A percentile compares a stretch with the other conserved stretches of the same genome.
Evolutionary conservation across 2,113 vertebrate genomes (phyloP).

Genomic region (Pipra filicauda): DNA sequence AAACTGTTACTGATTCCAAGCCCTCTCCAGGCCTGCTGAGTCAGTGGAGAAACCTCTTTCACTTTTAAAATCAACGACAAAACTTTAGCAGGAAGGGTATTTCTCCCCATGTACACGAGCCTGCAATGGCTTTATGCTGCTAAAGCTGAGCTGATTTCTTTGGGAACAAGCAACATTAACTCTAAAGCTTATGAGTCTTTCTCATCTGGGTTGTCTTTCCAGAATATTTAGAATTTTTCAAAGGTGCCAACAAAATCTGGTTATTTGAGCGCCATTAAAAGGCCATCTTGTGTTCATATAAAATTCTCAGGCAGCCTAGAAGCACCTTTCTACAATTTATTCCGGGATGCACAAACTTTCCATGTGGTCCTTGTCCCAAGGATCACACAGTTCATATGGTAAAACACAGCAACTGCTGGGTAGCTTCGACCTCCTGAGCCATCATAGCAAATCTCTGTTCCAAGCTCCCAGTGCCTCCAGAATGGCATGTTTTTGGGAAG

Average conservation of each 20-base stretch:
- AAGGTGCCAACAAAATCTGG: not conserved
- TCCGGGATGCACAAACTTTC: not conserved
- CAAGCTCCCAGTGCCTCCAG: not conserved
- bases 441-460: not conserved
- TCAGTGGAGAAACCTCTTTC: not conserved
- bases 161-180: not conserved
- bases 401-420: not conserved
- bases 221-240: not conserved
- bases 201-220: not conserved
- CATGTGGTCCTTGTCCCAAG: not conserved
- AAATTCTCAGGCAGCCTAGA: not conserved
- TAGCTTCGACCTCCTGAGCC: not conserved
- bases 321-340: not conserved
- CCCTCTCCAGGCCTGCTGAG: not conserved
- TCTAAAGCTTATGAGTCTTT: not conserved
- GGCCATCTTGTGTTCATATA: not conserved
- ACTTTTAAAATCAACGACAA: not conserved
- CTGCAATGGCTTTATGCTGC: not conserved
- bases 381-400: not conserved
- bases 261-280: not conserved
- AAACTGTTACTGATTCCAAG: not conserved
- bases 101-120: not conserved
- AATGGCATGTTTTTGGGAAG: fast-evolving
- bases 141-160: not conserved
- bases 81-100: not conserved